Base-by-base conservation (phyloP, 2,888 invertebrate species). In the Synergus gifuensis region DNA sequence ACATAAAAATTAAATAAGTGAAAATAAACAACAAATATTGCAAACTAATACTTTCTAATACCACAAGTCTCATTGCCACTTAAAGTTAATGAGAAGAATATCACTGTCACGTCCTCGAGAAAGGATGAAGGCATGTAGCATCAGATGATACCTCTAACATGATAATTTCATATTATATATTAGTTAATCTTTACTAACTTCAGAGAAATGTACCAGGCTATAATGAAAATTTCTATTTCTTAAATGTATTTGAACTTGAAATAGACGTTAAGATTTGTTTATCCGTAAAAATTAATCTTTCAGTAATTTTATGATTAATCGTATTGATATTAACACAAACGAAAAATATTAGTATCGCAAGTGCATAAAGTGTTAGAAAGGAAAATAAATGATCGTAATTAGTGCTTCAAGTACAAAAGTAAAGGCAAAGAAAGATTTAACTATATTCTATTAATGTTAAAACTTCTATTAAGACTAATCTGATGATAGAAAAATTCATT, bases 51-150 rank as follows among this genome's bases (percentile, higher is more conserved):
- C 36, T 28, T 73, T 73, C 49, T 73, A 28, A 69, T 22, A 28
- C 49, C 49, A 28, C 22, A n/a, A 73, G 49, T 73, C 22, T 22
- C 46, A 54, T n/a, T 73, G 54, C 49, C 73, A 36, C 49, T 49
- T 22, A 54, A 73, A 54, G 36, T 54, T 73, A 36, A 73, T 73
- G 28, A 73, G 73, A 36, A 54, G 49, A 73, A 54, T 73, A 54
- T 73, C 73, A 73, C 54, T 49, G 73, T 73, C 73, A 73, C 54
- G 54, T 54, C 73, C 54, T 73, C 49, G 49, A 54, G 73, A n/a
- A 73, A 73, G n/a, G 16, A 73, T 73, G 46, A 73, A 73, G 28
- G 54, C 16, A 16, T 54, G 44, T 46, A 67, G 67, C 22, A 67
- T 67, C 40, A 42, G 44, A 69, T 49, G 69, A 69, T 14, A 46